phyloP scores from a whole-genome alignment of 2,797 vertebrate species.

The Anas bernieri region DNA sequence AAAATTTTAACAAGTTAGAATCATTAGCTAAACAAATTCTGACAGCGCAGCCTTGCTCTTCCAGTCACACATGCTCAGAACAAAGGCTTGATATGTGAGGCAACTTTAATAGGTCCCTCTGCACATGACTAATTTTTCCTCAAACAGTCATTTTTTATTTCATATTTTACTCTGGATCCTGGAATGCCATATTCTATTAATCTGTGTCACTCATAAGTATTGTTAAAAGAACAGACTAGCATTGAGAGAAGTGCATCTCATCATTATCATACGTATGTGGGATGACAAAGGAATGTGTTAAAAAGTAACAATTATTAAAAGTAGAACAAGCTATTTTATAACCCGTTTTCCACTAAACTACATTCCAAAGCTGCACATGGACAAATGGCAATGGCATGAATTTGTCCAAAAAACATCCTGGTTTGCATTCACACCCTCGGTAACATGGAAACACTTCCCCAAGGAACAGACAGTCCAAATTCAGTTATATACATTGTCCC shows the following conservation, averaged over 20 bases:
- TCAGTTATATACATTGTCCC: background rate
- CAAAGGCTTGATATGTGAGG: constrained; percentile 71
- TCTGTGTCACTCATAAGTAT: constrained; percentile 30
- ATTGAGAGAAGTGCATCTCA: constrained; percentile 13
- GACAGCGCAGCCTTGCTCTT: constrained; percentile 73
- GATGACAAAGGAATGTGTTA: constrained; percentile 46
- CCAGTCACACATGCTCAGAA: constrained; percentile 73
- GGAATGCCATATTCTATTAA: constrained; percentile 69
- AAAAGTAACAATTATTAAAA: constrained; percentile 12
- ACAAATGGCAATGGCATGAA: background rate
- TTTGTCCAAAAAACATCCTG: background rate
- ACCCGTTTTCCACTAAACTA: background rate
- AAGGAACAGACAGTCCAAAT: background rate
- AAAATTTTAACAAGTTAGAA: constrained; percentile 79
- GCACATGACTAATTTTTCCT: constrained; percentile 77
- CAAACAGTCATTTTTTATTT: constrained; percentile 64
- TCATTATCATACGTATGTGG: background rate
- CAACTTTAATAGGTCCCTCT: constrained; percentile 74
- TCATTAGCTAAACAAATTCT: constrained; percentile 80
- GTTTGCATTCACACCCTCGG: background rate
- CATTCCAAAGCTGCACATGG: background rate
- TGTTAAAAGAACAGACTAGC: constrained; percentile 39
- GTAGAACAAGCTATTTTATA: constrained; percentile 16
- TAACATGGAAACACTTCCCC: background rate
- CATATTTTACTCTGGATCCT: constrained; percentile 51